Conservation (phyloP, 2,797 vertebrate genomes). For the Melanotaenia boesemani region DNA sequence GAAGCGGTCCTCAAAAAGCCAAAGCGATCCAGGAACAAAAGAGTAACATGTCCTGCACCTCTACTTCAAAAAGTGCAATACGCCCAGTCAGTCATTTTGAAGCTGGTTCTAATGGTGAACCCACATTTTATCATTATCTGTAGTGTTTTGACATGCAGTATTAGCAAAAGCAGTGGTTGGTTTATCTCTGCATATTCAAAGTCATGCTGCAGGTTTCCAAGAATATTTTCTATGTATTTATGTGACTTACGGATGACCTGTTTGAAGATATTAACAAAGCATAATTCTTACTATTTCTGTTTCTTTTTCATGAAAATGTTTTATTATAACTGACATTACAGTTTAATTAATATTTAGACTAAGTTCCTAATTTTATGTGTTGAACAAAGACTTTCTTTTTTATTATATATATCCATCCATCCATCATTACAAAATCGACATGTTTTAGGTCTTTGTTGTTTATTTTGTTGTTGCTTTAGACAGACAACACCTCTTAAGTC, state of each 20-base stretch:
- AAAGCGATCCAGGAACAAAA: constrained; percentile 69
- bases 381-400: constrained; percentile 16
- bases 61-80: constrained; percentile 73
- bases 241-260: constrained; percentile 13
- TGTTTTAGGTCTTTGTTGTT: too few species aligned
- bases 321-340: constrained; percentile 24
- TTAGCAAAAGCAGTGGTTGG: constrained; percentile 4
- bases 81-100: constrained; percentile 46
- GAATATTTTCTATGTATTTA: constrained; percentile 31
- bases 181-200: constrained; percentile 22
- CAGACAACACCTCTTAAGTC: constrained; percentile 10
- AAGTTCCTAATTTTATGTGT: constrained; percentile 12
- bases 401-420: constrained; percentile 16
- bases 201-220: constrained; percentile 33
- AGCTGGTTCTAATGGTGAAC: constrained; percentile 21
- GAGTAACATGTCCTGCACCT: constrained; percentile 51
- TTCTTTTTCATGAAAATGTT: constrained; percentile 26
- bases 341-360: constrained; percentile 28
- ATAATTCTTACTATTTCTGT: constrained; percentile 3
- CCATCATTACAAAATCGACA: neutral
- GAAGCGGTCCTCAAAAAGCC: constrained; percentile 66
- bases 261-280: constrained; percentile 24
- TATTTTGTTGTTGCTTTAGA: neutral
- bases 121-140: constrained; percentile 15
- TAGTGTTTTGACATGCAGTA: constrained; percentile 15